phyloP scores from a whole-genome alignment of 92 coral and sea anemone genomes.

The Isaurus tuberculatus region DNA sequence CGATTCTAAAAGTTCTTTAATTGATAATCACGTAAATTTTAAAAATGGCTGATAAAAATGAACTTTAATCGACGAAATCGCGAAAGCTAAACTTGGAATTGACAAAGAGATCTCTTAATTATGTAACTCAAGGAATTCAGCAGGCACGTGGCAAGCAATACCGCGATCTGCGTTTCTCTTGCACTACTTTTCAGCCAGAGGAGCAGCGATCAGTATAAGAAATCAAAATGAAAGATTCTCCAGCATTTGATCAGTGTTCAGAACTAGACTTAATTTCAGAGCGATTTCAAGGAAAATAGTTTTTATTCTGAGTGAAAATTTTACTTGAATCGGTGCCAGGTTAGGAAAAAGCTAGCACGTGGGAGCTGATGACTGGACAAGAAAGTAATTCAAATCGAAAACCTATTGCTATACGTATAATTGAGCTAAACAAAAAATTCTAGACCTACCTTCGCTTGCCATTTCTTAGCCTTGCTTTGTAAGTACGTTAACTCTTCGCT shows the following conservation, averaged over 20 bases:
- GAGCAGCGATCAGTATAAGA: background rate
- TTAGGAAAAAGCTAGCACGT: background rate
- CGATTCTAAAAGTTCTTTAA: too few relatives aligned
- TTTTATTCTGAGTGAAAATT: background rate
- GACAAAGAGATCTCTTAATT: too few relatives aligned
- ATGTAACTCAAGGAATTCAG: too few relatives aligned
- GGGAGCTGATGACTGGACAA: background rate
- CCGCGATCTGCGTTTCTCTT: background rate
- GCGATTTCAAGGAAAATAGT: background rate
- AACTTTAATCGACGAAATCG: too few relatives aligned
- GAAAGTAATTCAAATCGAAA: background rate
- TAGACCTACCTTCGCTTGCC: constrained; percentile 67
- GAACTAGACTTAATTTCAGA: background rate
- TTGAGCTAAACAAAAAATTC: background rate
- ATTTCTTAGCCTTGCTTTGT: constrained; percentile 26
- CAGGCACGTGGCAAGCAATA: too few relatives aligned
- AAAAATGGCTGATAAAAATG: too few relatives aligned
- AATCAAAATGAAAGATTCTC: background rate
- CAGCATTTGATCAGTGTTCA: background rate
- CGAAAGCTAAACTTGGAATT: too few relatives aligned
- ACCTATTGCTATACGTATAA: background rate
- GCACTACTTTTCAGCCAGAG: too few relatives aligned
- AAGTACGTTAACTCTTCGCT: background rate
- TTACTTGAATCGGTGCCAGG: background rate
- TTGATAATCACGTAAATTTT: too few relatives aligned